Conservation (phyloP, 2,113 vertebrate species). For the Phainopepla nitens region DNA sequence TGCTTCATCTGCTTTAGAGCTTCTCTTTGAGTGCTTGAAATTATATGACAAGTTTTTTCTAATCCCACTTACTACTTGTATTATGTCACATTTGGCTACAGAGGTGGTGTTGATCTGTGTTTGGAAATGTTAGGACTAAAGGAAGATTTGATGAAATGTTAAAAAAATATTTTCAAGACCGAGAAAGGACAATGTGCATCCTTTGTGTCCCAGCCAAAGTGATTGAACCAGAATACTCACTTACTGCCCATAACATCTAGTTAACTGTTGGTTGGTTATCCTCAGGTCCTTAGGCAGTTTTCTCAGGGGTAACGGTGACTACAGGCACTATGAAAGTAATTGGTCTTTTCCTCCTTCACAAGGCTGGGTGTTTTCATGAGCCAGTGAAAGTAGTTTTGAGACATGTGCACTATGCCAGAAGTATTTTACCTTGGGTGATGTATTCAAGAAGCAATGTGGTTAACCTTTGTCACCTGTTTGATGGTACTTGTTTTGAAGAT, state of each 20-base stretch:
- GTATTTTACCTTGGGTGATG: not conserved
- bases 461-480: not conserved
- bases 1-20: not conserved
- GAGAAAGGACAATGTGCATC: not conserved
- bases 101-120: not conserved
- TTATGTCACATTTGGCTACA: not conserved
- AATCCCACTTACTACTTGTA: not conserved
- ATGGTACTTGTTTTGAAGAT: not conserved
- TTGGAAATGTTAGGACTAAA: not conserved
- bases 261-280: not conserved
- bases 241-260: not conserved
- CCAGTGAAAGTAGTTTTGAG: not conserved
- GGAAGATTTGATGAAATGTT: not conserved
- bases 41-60: not conserved
- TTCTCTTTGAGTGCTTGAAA: not conserved
- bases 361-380: not conserved
- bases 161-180: not conserved
- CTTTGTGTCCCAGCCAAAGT: not conserved
- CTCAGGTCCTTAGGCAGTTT: not conserved
- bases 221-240: not conserved
- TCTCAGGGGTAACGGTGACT: not conserved
- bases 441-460: not conserved
- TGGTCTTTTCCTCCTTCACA: not conserved
- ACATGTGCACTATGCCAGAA: not conserved
- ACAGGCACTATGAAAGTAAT: not conserved